A percentile compares a stretch with the other conserved stretches of the same genome.
phyloP scores from a whole-genome alignment of 2,113 vertebrate species.

The Lycaon pictus region DNA sequence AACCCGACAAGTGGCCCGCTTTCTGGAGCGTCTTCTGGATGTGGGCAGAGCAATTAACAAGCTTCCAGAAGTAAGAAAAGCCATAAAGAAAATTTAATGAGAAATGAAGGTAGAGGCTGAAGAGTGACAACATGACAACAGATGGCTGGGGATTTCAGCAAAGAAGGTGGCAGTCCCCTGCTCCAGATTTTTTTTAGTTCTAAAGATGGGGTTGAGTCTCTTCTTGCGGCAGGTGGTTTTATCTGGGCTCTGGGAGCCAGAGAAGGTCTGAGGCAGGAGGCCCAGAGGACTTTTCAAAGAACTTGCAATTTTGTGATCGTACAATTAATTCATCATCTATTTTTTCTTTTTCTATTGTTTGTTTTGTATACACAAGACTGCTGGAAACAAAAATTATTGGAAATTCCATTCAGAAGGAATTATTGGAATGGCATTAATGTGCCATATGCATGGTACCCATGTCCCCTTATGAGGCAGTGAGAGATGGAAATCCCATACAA shows the following conservation, averaged over 20 bases:
- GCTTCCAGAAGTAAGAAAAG: not conserved
- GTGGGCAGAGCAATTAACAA: not conserved
- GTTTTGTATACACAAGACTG: not conserved
- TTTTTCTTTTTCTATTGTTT: not conserved
- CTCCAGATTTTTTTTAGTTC: not conserved
- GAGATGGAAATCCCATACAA: not conserved
- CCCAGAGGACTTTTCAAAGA: not conserved
- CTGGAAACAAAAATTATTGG: not conserved
- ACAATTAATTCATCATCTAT: not conserved
- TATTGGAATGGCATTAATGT: too few species aligned
- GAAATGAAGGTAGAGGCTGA: not conserved
- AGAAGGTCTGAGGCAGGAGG: not conserved
- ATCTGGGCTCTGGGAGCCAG: too few species aligned
- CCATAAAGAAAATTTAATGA: not conserved
- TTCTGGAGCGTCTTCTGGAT: too few species aligned
- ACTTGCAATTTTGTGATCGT: not conserved
- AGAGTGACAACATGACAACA: not conserved
- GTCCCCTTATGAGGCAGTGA: not conserved
- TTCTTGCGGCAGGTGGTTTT: not conserved
- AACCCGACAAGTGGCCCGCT: not conserved
- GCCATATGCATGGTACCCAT: too few species aligned
- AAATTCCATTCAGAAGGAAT: not conserved
- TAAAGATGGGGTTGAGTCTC: not conserved
- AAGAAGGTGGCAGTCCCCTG: not conserved
- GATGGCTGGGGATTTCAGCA: not conserved